A percentile compares a stretch with the other conserved stretches of the same genome.
Evolutionary conservation across 1,140 invertebrate species (phyloP).

Genomic region (Aphaenogaster ashmeadi): DNA sequence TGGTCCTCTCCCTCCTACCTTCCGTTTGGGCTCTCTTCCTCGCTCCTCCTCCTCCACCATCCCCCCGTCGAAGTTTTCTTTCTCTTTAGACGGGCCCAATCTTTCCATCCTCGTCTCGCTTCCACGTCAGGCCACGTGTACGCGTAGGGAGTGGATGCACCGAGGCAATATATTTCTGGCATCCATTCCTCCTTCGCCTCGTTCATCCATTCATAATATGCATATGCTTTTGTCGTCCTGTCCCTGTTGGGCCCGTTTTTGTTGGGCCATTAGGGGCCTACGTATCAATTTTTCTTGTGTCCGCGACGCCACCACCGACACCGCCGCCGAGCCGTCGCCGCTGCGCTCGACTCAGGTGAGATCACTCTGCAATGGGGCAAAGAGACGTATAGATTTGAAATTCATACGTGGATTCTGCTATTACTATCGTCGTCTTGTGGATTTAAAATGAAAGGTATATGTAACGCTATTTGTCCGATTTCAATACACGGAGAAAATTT

Average conservation of each 20-base stretch:
- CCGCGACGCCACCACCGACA: conserved; percentile 62
- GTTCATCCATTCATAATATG: conserved; percentile 85
- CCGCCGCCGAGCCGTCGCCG: conserved; percentile 22
- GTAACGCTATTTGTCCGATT: conserved; percentile 7
- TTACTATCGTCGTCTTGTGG: conserved; percentile 1
- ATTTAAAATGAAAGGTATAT: neutral
- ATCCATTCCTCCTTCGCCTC: conserved; percentile 82
- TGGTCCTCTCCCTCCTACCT: conserved; percentile 31
- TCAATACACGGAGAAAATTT: neutral
- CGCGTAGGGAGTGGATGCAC: conserved; percentile 81
- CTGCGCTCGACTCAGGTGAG: conserved; percentile 38
- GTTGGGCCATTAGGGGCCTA: conserved; percentile 83
- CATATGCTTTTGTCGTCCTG: conserved; percentile 84
- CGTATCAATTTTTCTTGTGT: conserved; percentile 85
- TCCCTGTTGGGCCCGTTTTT: conserved; percentile 82
- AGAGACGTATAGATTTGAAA: conserved; percentile 38
- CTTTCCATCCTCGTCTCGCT: conserved; percentile 64
- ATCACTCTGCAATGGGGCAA: conserved; percentile 19
- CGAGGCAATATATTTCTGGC: conserved; percentile 83
- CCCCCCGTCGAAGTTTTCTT: conserved; percentile 31
- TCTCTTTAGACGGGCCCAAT: conserved; percentile 44
- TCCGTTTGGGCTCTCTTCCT: neutral
- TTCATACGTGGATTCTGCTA: conserved; percentile 14
- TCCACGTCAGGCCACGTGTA: conserved; percentile 69
- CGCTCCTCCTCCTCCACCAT: conserved; percentile 45